A percentile compares a stretch with the other conserved stretches of the same genome.
Evolutionary conservation across 2,888 invertebrate species (phyloP).

Genomic region (Dioctria rufipes): DNA sequence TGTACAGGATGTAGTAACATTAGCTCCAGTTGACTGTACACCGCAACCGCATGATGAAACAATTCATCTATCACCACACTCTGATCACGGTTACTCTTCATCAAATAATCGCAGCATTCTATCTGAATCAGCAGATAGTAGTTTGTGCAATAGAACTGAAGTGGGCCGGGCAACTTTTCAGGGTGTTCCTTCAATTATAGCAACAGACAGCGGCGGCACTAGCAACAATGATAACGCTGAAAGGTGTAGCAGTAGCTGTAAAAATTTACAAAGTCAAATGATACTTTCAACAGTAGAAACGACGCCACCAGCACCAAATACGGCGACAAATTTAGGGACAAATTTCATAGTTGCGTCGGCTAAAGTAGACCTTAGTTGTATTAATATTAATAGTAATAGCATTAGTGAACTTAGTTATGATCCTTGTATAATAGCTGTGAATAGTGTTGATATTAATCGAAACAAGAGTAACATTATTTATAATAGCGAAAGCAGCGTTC

Average conservation of each 20-base stretch:
- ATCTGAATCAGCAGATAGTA: slow-evolving; percentile 66
- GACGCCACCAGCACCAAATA: slow-evolving; percentile 34
- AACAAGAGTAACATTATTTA: slow-evolving; percentile 40
- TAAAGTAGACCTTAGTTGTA: slow-evolving; percentile 46
- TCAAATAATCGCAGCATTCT: slow-evolving; percentile 56
- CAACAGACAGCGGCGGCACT: neutral
- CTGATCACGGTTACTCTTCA: slow-evolving; percentile 59
- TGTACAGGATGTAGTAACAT: slow-evolving; percentile 9
- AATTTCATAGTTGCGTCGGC: slow-evolving; percentile 38
- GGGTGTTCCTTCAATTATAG: slow-evolving; percentile 51
- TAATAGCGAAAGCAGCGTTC: slow-evolving; percentile 23
- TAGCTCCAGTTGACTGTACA: neutral
- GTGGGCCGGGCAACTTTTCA: slow-evolving; percentile 44
- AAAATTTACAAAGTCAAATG: neutral
- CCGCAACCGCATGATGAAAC: slow-evolving; percentile 2
- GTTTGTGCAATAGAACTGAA: slow-evolving; percentile 62
- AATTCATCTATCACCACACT: slow-evolving; percentile 57
- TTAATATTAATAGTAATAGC: slow-evolving; percentile 47
- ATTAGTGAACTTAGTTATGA: slow-evolving; percentile 43
- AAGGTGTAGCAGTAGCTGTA: slow-evolving; percentile 20
- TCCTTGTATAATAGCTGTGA: slow-evolving; percentile 52
- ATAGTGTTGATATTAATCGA: slow-evolving; percentile 44
- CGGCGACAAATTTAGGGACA: slow-evolving; percentile 52
- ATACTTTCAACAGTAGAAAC: neutral
- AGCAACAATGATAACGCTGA: neutral